Base-by-base conservation (phyloP, 1,140 invertebrate genomes). In the Copidosoma floridanum region DNA sequence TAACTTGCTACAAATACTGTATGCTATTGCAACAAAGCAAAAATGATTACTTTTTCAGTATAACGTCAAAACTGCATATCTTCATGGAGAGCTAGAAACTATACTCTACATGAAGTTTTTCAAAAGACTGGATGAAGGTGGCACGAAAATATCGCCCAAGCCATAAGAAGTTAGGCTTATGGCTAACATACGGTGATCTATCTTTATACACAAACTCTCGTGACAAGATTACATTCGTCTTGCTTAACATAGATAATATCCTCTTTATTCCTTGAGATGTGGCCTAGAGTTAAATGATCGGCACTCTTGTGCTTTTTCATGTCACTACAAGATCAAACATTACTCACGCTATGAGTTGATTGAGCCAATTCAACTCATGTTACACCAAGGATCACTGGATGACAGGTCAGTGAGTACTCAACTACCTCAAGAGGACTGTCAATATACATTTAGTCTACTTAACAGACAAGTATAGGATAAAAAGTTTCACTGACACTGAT, bases 261-360 rank as follows among this genome's bases (percentile, higher is more conserved):
- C 35, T 72, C 11, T 44, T 69, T 5, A 35, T 59, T 11, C 58
- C 54, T 1, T 14, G 47, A 11, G 35, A 57, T 35, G 4, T 11
- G 11, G 24, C n/a, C 10, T 1, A 51, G 40, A 54, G 37, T 65
- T 12, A 41, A 54, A 6, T 66, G 21, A 62, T 77, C 21, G 74
- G 72, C 10, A 60, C 64, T 18, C 55, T 78, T 11, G 52, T 79
- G 44, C 78, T 75, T 70, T 50, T 75, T 3, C 51, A 67, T 6
- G 54, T 61, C 21, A 43, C 62, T 8, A 68, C 75, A 12, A 51
- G 76, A 35, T 74, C 73, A 23, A 76, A 79, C 66, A 64, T 69
- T 20, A 53, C 53, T 40, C 68, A 61, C 60, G 60, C 67, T 18
- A 61, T 63, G 26, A 63, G 56, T 58, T 55, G 61, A 20, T 40